Conservation (phyloP, 2,888 invertebrate genomes). For the Pristionchus arcanus region DNA sequence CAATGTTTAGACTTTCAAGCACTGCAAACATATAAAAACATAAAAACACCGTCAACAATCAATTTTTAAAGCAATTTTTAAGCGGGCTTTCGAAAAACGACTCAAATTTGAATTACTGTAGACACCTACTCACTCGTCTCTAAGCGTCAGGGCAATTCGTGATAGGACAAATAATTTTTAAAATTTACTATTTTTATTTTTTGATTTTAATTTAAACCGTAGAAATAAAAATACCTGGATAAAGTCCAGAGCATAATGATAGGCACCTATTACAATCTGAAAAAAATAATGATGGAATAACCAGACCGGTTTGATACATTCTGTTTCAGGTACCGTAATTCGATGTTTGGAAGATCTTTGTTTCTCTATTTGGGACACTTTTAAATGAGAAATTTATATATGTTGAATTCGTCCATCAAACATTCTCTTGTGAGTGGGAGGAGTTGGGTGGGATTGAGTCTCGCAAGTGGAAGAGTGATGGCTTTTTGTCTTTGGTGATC, state of each 20-base stretch:
- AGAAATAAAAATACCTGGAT: no score
- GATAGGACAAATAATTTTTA: neutral
- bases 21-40: neutral
- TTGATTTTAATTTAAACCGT: neutral
- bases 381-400: neutral
- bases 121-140: no score
- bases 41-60: neutral
- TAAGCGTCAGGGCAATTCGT: neutral
- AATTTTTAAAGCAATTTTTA: neutral
- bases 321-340: neutral
- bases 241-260: neutral
- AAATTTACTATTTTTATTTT: neutral
- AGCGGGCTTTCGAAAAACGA: slow-evolving; percentile 4
- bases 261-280: neutral
- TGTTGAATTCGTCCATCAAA: neutral
- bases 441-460: slow-evolving; percentile 49
- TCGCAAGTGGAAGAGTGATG: slow-evolving; percentile 52
- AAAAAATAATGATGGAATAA: neutral
- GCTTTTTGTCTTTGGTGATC: slow-evolving; percentile 28
- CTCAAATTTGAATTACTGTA: neutral
- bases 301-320: neutral
- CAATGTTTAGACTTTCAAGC: neutral
- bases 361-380: neutral
- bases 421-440: slow-evolving; percentile 42
- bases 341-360: neutral